phyloP scores from a whole-genome alignment of 2,888 invertebrate genomes.

The Coelopa pilipes region DNA sequence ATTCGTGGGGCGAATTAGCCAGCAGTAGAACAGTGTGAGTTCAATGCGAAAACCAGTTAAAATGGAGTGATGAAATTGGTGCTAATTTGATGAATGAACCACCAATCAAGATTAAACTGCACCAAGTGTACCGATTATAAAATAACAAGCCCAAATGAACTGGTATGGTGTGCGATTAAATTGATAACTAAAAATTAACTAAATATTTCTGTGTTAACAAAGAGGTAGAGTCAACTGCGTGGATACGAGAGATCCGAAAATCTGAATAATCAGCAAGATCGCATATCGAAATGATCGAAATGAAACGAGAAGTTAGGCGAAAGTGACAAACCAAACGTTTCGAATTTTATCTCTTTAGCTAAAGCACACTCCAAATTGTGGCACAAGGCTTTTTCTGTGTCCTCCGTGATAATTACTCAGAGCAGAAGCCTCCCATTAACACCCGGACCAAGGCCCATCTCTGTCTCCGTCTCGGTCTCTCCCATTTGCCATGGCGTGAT shows the following conservation, averaged over 20 bases:
- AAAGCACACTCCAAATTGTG: not conserved
- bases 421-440: not conserved
- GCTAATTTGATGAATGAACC: too few relatives aligned
- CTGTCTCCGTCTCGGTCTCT: not conserved
- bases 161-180: too few relatives aligned
- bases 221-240: too few relatives aligned
- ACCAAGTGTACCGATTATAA: too few relatives aligned
- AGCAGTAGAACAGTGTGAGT: not conserved
- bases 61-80: too few relatives aligned
- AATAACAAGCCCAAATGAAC: too few relatives aligned
- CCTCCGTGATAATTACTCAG: not conserved
- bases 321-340: not conserved
- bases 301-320: not conserved
- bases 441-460: not conserved
- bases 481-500: constrained; percentile 10
- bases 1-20: too few relatives aligned
- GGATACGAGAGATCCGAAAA: too few relatives aligned
- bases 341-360: too few relatives aligned
- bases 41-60: not conserved
- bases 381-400: not conserved
- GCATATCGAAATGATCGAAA: not conserved
- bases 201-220: too few relatives aligned
- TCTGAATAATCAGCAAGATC: not conserved
- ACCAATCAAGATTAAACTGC: too few relatives aligned
- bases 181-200: too few relatives aligned